phyloP scores from a whole-genome alignment of 2,113 vertebrate genomes.

The Gymnarchus niloticus region DNA sequence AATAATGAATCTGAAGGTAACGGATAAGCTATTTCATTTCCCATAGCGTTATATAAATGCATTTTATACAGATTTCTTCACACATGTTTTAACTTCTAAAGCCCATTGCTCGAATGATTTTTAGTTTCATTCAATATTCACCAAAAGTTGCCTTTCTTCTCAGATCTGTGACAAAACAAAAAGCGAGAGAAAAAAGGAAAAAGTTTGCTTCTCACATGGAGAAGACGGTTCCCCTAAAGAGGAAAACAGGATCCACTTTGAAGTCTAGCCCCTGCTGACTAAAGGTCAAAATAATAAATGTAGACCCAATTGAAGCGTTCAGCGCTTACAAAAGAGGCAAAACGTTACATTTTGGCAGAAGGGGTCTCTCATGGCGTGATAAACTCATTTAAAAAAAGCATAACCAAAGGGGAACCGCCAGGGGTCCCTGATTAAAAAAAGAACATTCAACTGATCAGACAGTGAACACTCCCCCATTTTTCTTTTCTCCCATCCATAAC shows the following conservation, averaged over 20 bases:
- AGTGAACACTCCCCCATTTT: slow-evolving; percentile 43
- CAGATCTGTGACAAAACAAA: slow-evolving; percentile 49
- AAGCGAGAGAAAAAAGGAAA: slow-evolving; percentile 25
- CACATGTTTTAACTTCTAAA: slow-evolving; percentile 31
- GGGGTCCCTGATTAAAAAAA: slow-evolving; percentile 54
- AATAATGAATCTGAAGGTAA: neutral
- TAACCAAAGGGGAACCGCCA: slow-evolving; percentile 59
- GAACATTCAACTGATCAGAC: slow-evolving; percentile 55
- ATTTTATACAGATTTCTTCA: slow-evolving; percentile 29
- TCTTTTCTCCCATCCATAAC: slow-evolving; percentile 26
- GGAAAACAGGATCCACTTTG: slow-evolving; percentile 52
- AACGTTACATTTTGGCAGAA: slow-evolving; percentile 50
- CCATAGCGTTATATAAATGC: neutral
- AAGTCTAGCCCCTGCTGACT: slow-evolving; percentile 58
- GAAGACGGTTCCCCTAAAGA: slow-evolving; percentile 50
- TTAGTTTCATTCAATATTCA: slow-evolving; percentile 58
- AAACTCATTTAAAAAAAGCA: slow-evolving; percentile 60
- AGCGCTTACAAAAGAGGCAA: slow-evolving; percentile 44
- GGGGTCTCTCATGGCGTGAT: slow-evolving; percentile 54
- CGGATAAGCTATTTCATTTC: neutral
- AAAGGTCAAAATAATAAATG: slow-evolving; percentile 79
- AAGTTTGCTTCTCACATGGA: slow-evolving; percentile 55
- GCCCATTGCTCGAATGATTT: slow-evolving; percentile 54
- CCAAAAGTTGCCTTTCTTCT: slow-evolving; percentile 50
- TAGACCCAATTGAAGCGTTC: slow-evolving; percentile 66